These are phyloP conservation scores for Catagonus wagneri DNA, from an alignment of 2,113 vertebrate species.

Conservation along the genomic window DNA sequence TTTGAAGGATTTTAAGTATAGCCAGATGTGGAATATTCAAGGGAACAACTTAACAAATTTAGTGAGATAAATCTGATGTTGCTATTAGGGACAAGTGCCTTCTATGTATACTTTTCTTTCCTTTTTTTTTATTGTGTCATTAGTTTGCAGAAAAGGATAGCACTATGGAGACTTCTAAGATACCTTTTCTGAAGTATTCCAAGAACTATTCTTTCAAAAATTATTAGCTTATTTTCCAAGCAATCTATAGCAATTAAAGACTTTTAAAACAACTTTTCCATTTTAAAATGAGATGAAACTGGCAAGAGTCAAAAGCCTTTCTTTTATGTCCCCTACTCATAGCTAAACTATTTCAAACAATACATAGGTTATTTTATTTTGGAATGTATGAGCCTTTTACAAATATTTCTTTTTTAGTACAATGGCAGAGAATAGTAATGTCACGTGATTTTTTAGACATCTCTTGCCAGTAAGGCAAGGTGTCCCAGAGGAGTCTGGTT, in stretches of 20 bases:
- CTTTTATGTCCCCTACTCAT: neutral
- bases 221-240: neutral
- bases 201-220: constrained; percentile 28
- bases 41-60: neutral
- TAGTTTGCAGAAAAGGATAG: neutral
- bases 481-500: neutral
- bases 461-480: neutral
- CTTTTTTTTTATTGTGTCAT: neutral
- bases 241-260: neutral
- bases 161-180: neutral
- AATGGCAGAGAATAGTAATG: neutral
- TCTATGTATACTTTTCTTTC: neutral
- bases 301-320: neutral
- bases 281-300: constrained; percentile 35
- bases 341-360: neutral
- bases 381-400: neutral
- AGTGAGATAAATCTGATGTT: constrained; percentile 37
- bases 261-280: constrained; percentile 39
- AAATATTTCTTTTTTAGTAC: constrained; percentile 22
- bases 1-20: constrained; percentile 28
- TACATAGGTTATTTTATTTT: constrained; percentile 12
- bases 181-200: neutral
- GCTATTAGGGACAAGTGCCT: neutral
- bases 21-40: neutral
- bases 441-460: neutral